Evolutionary conservation across 2,113 vertebrate species (phyloP).

Genomic region (Vidua macroura): DNA sequence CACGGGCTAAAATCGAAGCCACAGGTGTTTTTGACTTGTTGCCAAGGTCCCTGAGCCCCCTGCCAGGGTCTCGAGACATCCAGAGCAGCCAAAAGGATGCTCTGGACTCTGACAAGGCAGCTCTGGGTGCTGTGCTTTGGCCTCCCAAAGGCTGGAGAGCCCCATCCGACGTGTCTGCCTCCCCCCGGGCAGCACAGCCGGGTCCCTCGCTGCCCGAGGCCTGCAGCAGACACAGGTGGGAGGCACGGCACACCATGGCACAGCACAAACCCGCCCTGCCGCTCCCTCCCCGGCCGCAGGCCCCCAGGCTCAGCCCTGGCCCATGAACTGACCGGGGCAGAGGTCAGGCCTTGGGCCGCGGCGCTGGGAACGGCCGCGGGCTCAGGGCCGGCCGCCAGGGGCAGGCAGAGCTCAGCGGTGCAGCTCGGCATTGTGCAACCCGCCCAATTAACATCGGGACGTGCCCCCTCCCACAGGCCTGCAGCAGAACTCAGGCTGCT

Average conservation of each 20-base stretch:
- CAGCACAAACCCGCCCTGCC: background rate
- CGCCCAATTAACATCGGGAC: rapidly evolving
- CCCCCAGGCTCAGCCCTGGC: rapidly evolving
- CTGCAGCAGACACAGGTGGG: background rate
- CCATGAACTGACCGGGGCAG: background rate
- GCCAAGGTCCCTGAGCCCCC: too few relatives aligned
- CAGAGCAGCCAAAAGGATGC: too few relatives aligned
- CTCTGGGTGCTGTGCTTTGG: rapidly evolving
- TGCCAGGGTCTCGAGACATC: too few relatives aligned
- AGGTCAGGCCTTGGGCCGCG: background rate
- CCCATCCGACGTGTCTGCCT: rapidly evolving
- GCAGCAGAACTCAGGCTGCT: background rate
- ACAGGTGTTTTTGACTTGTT: too few relatives aligned
- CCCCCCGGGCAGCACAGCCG: rapidly evolving
- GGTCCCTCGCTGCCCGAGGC: rapidly evolving
- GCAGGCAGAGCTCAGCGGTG: background rate
- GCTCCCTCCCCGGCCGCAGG: background rate
- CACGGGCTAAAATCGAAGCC: too few relatives aligned
- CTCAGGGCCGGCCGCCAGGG: rapidly evolving
- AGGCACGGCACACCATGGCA: background rate
- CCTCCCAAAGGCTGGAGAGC: background rate
- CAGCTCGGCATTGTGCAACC: background rate
- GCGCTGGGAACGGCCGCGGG: rapidly evolving
- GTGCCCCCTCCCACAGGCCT: background rate
- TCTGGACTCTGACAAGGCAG: background rate